A percentile compares a stretch with the other conserved stretches of the same genome.
phyloP scores from a whole-genome alignment of 2,888 invertebrate genomes.

The Macropis europaea region DNA sequence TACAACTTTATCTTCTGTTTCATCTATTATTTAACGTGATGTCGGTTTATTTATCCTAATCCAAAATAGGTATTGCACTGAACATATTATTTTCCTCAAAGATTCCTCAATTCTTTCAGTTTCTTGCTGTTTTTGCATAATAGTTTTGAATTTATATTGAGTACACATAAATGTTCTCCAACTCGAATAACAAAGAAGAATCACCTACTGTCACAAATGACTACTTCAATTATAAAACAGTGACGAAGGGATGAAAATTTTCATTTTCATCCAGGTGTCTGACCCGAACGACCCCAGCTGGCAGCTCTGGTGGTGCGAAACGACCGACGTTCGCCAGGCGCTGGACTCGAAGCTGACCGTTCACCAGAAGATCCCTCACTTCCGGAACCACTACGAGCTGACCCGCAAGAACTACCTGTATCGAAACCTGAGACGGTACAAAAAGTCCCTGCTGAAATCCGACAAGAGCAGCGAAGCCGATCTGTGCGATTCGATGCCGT shows the following conservation, averaged over 20 bases:
- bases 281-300: constrained; percentile 77
- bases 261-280: constrained; percentile 60
- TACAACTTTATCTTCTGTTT: too few relatives aligned
- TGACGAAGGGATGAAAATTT: not conserved
- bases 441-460: constrained; percentile 69
- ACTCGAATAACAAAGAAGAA: too few relatives aligned
- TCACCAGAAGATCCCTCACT: constrained; percentile 82
- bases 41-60: too few relatives aligned
- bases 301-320: constrained; percentile 84
- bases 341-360: constrained; percentile 64
- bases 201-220: too few relatives aligned
- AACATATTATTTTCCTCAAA: too few relatives aligned
- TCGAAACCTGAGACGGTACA: constrained; percentile 81
- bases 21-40: too few relatives aligned
- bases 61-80: too few relatives aligned
- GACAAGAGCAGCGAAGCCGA: constrained; percentile 77
- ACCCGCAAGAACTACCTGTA: constrained; percentile 83
- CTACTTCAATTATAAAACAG: not conserved
- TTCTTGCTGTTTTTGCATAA: too few relatives aligned
- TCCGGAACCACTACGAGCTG: constrained; percentile 83
- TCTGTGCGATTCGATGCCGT: constrained; percentile 82
- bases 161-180: too few relatives aligned
- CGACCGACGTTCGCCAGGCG: constrained; percentile 80
- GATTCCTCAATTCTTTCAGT: too few relatives aligned
- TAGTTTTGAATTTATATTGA: too few relatives aligned